Percentiles rank a stretch among this genome's conserved stretches.
Evolutionary conservation across 2,113 vertebrate species (phyloP).

Genomic region (Rhipidura dahli): DNA sequence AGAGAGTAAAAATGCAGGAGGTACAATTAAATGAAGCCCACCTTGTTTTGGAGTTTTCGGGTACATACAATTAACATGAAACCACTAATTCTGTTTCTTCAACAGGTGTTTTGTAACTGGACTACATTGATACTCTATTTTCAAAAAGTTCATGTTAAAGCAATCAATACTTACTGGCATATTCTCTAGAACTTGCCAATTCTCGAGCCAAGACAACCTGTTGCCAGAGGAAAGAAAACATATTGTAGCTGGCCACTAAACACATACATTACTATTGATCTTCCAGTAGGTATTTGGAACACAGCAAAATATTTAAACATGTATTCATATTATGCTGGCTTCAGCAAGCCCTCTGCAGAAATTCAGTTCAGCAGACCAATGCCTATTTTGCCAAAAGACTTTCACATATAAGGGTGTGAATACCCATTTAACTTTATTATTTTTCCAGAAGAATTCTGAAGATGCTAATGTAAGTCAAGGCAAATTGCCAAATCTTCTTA

Average conservation of each 20-base stretch:
- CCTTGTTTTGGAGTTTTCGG: background rate
- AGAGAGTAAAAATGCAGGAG: background rate
- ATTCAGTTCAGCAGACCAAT: background rate
- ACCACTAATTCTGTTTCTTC: background rate
- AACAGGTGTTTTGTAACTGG: background rate
- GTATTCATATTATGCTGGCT: background rate
- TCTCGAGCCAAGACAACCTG: constrained; percentile 98
- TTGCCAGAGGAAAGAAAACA: constrained; percentile 9
- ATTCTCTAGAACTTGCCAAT: constrained; percentile 91
- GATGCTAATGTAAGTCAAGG: background rate
- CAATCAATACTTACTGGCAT: constrained; percentile 88
- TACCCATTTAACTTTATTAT: background rate
- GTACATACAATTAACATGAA: background rate
- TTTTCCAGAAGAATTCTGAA: background rate
- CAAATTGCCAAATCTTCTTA: background rate
- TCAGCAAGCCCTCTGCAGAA: background rate
- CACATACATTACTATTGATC: background rate
- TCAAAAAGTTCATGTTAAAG: background rate
- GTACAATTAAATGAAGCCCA: background rate
- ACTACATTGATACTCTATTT: background rate
- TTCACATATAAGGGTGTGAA: background rate
- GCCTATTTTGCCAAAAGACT: background rate
- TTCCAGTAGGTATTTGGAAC: background rate
- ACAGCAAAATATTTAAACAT: background rate
- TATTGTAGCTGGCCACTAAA: background rate